A percentile compares a stretch with the other conserved stretches of the same genome.
These are phyloP conservation scores for Corythornis madagascariensis DNA, from an alignment of 2,113 vertebrate genomes.

Conservation along the genomic window DNA sequence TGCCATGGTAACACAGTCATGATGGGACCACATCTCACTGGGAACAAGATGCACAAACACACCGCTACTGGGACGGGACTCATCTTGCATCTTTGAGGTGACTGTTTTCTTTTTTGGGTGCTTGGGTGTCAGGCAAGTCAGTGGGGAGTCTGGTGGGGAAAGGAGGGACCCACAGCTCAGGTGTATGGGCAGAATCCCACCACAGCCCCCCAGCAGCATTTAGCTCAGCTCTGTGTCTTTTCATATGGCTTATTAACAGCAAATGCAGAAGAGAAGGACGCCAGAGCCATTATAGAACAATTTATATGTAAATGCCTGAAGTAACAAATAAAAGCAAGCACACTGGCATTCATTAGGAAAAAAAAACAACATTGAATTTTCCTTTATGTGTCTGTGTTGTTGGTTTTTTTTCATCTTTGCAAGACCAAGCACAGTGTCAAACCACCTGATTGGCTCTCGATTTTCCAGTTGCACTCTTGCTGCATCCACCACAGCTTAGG, in stretches of 20 bases:
- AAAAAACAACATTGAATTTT: neutral
- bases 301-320: slow-evolving; percentile 80
- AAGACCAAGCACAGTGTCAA: neutral
- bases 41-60: too few species aligned
- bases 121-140: neutral
- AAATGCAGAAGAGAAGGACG: slow-evolving; percentile 66
- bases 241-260: slow-evolving; percentile 70
- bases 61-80: too few species aligned
- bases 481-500: neutral
- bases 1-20: too few species aligned
- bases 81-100: neutral
- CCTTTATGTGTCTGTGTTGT: neutral
- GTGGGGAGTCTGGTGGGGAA: rapidly evolving
- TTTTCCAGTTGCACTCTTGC: neutral
- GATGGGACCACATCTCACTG: too few species aligned
- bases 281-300: slow-evolving; percentile 73
- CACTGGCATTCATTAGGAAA: slow-evolving; percentile 23
- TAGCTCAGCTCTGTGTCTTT: slow-evolving; percentile 52
- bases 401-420: neutral
- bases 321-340: slow-evolving; percentile 55
- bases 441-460: neutral
- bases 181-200: neutral
- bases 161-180: neutral
- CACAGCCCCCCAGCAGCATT: neutral
- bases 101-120: neutral